phyloP scores from a whole-genome alignment of 2,797 vertebrate species.

The Pachyuromys duprasi region DNA sequence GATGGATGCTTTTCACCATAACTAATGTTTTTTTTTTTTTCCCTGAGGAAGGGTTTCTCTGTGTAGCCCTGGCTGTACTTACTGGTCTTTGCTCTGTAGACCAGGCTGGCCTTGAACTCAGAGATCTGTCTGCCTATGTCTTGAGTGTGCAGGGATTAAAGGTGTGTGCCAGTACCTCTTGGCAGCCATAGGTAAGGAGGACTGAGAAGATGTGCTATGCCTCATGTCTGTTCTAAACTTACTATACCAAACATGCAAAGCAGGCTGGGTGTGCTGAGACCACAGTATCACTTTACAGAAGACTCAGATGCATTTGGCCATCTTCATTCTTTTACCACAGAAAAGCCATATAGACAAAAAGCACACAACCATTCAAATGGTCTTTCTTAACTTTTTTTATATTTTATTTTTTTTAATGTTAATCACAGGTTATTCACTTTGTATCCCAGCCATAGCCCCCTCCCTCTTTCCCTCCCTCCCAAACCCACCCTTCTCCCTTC shows the following conservation, averaged over 20 bases:
- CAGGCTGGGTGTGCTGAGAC: neutral
- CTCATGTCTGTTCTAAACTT: neutral
- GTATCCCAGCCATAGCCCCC: no score
- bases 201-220: neutral
- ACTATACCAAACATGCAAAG: neutral
- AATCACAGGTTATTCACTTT: no score
- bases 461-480: no score
- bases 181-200: neutral
- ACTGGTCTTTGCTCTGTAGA: neutral
- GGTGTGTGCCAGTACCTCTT: neutral
- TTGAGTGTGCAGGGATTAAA: neutral
- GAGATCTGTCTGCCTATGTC: neutral
- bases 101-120: neutral
- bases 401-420: no score
- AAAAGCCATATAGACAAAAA: constrained; percentile 17
- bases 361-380: neutral
- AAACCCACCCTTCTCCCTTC: no score
- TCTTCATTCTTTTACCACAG: constrained; percentile 47
- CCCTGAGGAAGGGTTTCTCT: neutral
- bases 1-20: neutral
- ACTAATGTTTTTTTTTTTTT: neutral
- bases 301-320: neutral
- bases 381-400: neutral
- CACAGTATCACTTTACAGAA: neutral
- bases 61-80: neutral